phyloP scores from a whole-genome alignment of 2,113 vertebrate genomes.

The Cygnus buccinator region DNA sequence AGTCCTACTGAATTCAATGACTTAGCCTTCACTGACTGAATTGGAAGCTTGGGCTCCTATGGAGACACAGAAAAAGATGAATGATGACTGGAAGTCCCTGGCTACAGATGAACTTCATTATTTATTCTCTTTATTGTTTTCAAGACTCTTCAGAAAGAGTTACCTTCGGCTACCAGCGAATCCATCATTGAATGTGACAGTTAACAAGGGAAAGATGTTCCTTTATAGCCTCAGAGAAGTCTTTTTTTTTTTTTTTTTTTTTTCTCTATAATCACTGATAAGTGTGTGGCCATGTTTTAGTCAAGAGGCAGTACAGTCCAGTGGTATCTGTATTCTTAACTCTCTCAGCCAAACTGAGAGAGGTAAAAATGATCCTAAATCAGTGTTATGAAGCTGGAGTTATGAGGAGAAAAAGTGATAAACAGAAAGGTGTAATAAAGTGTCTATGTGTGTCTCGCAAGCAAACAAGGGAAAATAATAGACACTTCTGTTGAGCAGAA shows the following conservation, averaged over 20 bases:
- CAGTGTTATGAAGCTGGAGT: background rate
- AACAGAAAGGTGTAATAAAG: background rate
- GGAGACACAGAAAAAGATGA: background rate
- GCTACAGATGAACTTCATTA: too few relatives aligned
- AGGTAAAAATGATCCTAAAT: background rate
- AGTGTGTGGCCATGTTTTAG: background rate
- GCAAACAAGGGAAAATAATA: background rate
- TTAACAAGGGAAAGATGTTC: background rate
- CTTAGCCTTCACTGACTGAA: background rate
- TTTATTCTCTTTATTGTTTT: background rate
- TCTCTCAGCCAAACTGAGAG: background rate
- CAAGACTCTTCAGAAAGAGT: background rate
- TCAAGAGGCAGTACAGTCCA: background rate
- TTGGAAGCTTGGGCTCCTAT: background rate
- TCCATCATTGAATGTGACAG: background rate
- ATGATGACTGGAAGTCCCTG: background rate
- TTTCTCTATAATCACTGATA: background rate
- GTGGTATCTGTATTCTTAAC: background rate
- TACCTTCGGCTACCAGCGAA: background rate
- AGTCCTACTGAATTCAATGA: background rate
- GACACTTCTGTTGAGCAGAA: background rate
- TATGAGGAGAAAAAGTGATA: background rate
- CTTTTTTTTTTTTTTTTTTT: background rate
- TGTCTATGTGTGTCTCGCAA: background rate
- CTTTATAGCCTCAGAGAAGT: background rate